A percentile compares a stretch with the other conserved stretches of the same genome.
Conservation (phyloP, 2,797 vertebrate species). For the Columba guinea region DNA sequence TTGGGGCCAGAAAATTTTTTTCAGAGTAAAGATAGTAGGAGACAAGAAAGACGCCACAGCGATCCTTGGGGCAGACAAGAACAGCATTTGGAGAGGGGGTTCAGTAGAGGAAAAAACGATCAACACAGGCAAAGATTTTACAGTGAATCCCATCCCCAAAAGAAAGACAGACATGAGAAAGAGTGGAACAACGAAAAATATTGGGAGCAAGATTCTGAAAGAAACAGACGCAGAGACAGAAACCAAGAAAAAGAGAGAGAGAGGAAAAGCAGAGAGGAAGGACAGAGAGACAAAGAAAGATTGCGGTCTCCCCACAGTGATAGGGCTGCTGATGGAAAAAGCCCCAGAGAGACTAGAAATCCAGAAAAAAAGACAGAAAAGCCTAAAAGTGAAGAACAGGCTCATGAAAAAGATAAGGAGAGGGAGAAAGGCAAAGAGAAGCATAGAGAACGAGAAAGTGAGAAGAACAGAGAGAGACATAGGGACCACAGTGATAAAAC, state of each 20-base stretch:
- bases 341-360: constrained; percentile 77
- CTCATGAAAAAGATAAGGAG: constrained; percentile 77
- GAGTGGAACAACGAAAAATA: constrained; percentile 78
- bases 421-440: constrained; percentile 80
- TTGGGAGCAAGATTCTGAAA: constrained; percentile 80
- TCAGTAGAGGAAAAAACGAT: constrained; percentile 83
- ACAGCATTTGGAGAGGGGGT: constrained; percentile 76
- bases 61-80: constrained; percentile 90
- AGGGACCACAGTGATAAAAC: constrained; percentile 81
- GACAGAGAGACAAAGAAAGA: constrained; percentile 81
- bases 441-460: constrained; percentile 78
- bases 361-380: constrained; percentile 81
- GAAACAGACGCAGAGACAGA: constrained; percentile 82
- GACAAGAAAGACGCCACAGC: constrained; percentile 83
- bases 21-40: constrained; percentile 81
- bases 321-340: constrained; percentile 80
- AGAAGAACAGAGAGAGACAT: constrained; percentile 85
- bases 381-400: constrained; percentile 84
- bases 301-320: constrained; percentile 74
- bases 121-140: constrained; percentile 84
- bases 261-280: constrained; percentile 79
- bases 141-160: constrained; percentile 85
- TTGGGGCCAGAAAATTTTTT: constrained; percentile 79
- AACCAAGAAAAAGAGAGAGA: constrained; percentile 81
- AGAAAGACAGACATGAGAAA: constrained; percentile 87